Evolutionary conservation across 2,113 vertebrate species (phyloP), one percentile per base, ranked within the genome.

Genomic region (Plecotus auritus): DNA sequence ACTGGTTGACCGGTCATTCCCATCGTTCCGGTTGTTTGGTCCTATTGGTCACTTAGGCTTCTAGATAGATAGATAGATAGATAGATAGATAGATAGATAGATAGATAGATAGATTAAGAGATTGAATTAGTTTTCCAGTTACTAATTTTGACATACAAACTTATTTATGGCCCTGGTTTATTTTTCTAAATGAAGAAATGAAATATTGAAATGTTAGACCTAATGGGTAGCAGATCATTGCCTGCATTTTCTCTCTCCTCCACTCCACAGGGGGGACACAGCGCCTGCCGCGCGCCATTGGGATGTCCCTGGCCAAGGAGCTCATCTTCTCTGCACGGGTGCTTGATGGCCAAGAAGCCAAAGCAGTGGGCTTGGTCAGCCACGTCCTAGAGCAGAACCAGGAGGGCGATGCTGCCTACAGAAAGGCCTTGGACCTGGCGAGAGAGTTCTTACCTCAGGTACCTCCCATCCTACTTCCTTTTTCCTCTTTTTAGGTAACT

Each of bases 371-470:
- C 40, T 98, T 99, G 47, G 98, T 99, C 87, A 99, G 98, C 97
- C 99, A 99, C 1, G 99, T 99, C 0, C 98, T 99, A 81, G 99
- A 99, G 88, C 99, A 99, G 98, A 99, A 99, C 81, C 85, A 98
- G 45, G 98, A 98, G 1, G 99, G 99, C 1, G 99, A 99, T 28
- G 99, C 99, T 6, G 99, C 99, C n/a, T 99, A 99, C 96, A 97
- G 98, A 85, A 98, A 98, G 88, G 99, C 99, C 23, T 97, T 99
- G 95, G 99, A 99, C 86, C 98, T 99, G 4, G 99, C 99, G 0
- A 98, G 97, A 20, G 99, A 99, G 97, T 99, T 99, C 96, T 98
- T 99, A 98, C 99, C 99, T 98, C 99, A 99, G 99, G 99, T 99
- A 98, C 80, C 20, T 54, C 28, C 7, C 5, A 26, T 37, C 3